Evolutionary conservation across 2,888 invertebrate species (phyloP).

Genomic region (Petrolisthes manimaculis): DNA sequence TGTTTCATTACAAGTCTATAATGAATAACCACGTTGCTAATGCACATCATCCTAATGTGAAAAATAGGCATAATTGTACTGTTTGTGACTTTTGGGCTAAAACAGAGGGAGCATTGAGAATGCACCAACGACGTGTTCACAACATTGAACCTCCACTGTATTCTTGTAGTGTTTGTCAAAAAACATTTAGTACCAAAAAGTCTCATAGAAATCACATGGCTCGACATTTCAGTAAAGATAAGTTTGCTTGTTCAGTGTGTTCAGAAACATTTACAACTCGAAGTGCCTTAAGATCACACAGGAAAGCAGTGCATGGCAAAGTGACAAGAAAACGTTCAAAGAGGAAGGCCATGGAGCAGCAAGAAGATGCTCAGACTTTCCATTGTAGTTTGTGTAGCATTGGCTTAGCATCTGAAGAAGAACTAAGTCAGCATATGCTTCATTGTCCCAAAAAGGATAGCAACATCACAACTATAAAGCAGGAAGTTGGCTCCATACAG

Average conservation of each 20-base stretch:
- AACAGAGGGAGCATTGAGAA: conserved; percentile 24
- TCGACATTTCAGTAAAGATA: background rate
- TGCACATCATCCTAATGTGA: conserved; percentile 4
- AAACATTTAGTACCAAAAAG: background rate
- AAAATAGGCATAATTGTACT: conserved; percentile 14
- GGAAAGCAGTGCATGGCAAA: background rate
- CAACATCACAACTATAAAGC: background rate
- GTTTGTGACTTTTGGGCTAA: conserved; percentile 28
- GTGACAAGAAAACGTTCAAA: background rate
- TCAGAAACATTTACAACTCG: conserved; percentile 1
- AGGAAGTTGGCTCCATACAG: conserved; percentile 23
- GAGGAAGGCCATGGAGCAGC: background rate
- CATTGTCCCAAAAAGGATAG: conserved; percentile 14
- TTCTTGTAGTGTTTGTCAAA: conserved; percentile 29
- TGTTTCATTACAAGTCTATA: conserved; percentile 30
- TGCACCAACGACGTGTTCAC: conserved; percentile 25
- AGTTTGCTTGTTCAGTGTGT: conserved; percentile 17
- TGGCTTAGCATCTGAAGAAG: background rate
- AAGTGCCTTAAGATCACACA: conserved; percentile 3
- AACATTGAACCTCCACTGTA: background rate
- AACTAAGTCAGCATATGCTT: conserved; percentile 19
- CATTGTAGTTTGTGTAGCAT: conserved; percentile 28
- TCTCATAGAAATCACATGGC: conserved; percentile 16
- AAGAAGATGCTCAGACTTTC: background rate
- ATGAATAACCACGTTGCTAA: conserved; percentile 34